phyloP scores from a whole-genome alignment of 2,113 vertebrate species.

The Bos javanicus region DNA sequence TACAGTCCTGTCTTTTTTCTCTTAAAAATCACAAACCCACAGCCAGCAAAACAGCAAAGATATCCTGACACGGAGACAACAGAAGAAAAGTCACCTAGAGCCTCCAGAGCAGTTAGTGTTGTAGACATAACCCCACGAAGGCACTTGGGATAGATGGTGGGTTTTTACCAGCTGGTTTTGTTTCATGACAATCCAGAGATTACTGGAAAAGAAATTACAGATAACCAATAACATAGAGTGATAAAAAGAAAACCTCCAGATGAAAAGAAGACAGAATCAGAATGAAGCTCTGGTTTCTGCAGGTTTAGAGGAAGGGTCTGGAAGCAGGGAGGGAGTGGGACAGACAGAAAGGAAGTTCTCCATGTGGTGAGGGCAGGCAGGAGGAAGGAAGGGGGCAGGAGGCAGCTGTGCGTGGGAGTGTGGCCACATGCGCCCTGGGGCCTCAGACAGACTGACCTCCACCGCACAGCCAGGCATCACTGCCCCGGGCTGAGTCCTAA shows the following conservation, averaged over 20 bases:
- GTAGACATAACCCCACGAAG: not conserved
- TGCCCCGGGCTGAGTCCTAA: not conserved
- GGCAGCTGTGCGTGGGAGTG: not conserved
- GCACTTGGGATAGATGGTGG: not conserved
- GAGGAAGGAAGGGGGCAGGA: not conserved
- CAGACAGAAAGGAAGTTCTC: not conserved
- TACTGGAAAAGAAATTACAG: conserved; percentile 69
- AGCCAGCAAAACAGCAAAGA: not conserved
- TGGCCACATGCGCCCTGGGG: not conserved
- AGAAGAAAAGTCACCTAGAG: not conserved
- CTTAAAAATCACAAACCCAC: not conserved
- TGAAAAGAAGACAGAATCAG: conserved; percentile 39
- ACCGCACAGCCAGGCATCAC: not conserved
- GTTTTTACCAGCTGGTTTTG: not conserved
- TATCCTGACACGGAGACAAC: not conserved
- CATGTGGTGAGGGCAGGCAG: not conserved
- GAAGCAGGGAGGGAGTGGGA: not conserved
- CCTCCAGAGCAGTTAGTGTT: not conserved
- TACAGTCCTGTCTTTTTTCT: not conserved
- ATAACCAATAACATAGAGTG: conserved; percentile 33
- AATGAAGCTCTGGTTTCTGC: conserved; percentile 49
- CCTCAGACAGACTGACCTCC: not conserved
- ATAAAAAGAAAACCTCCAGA: conserved; percentile 48
- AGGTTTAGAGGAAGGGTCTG: conserved; percentile 24
- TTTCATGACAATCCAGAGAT: conserved; percentile 20